phyloP scores from a whole-genome alignment of 2,888 invertebrate species.

The Ceratothoa steindachneri region DNA sequence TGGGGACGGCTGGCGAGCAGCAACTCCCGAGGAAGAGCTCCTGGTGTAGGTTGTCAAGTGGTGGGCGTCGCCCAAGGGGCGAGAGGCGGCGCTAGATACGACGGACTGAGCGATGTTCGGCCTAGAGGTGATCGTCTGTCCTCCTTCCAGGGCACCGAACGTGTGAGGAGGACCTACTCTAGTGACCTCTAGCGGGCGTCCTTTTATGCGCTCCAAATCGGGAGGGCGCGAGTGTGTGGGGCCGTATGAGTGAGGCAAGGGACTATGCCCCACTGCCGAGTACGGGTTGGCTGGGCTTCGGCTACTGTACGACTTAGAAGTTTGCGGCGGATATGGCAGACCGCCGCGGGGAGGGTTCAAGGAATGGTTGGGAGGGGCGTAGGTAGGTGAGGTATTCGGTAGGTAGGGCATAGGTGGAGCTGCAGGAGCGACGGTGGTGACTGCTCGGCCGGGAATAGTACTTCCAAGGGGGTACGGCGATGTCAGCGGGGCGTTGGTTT shows the following conservation, averaged over 20 bases:
- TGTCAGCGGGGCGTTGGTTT: background rate
- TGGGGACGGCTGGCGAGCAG: background rate
- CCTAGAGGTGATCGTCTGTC: conserved; percentile 1
- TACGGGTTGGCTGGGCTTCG: background rate
- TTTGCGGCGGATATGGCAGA: background rate
- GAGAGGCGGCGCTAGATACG: background rate
- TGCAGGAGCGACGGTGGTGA: background rate
- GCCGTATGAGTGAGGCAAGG: background rate
- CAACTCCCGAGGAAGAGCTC: background rate
- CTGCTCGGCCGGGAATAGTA: background rate
- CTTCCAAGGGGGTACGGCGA: background rate
- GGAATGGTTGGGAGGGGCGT: background rate
- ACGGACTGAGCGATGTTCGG: conserved; percentile 3
- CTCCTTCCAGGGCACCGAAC: background rate
- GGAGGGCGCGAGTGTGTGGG: conserved; percentile 1
- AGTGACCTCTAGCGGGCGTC: background rate
- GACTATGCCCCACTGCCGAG: background rate
- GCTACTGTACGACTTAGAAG: background rate
- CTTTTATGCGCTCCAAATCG: background rate
- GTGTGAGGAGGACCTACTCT: conserved; percentile 3
- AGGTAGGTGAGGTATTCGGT: background rate
- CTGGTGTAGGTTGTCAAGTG: background rate
- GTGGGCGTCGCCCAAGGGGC: background rate
- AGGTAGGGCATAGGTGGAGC: background rate
- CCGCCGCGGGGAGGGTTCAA: background rate